These are phyloP conservation scores for Syngnathus typhle DNA, from an alignment of 2,113 vertebrate species.

Conservation along the genomic window DNA sequence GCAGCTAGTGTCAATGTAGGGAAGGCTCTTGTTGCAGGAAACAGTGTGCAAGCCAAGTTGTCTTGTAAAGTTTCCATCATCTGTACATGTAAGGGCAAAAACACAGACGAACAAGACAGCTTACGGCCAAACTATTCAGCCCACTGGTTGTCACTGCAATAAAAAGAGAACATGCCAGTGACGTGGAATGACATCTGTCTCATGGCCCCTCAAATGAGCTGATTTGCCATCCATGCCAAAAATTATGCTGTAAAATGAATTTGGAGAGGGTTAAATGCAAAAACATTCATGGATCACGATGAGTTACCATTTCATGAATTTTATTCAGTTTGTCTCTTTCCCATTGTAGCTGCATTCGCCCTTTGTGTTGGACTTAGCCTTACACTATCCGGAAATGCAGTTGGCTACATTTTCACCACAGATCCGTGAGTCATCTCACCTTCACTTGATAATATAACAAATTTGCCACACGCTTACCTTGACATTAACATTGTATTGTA, in stretches of 20 bases:
- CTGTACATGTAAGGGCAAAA: conserved; percentile 67
- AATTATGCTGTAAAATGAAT: neutral
- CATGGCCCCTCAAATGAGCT: too few species aligned
- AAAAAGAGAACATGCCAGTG: too few species aligned
- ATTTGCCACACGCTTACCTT: too few species aligned
- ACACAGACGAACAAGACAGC: too few species aligned
- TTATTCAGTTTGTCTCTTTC: conserved; percentile 8
- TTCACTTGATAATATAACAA: neutral
- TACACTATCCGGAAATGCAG: conserved; percentile 58
- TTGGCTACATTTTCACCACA: conserved; percentile 80
- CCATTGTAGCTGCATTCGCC: conserved; percentile 66
- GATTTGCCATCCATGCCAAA: neutral
- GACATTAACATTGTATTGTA: neutral
- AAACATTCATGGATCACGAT: neutral
- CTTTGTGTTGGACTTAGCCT: conserved; percentile 63
- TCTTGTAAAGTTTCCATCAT: conserved; percentile 70
- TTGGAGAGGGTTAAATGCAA: neutral
- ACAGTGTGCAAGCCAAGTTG: conserved; percentile 71
- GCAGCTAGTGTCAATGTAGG: conserved; percentile 81
- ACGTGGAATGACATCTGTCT: too few species aligned
- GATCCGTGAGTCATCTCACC: conserved; percentile 71
- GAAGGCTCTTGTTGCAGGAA: conserved; percentile 79
- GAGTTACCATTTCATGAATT: neutral
- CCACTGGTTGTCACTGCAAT: too few species aligned
- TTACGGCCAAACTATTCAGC: too few species aligned